Conservation (phyloP, 1,140 invertebrate species). For the Lethrus apterus region DNA sequence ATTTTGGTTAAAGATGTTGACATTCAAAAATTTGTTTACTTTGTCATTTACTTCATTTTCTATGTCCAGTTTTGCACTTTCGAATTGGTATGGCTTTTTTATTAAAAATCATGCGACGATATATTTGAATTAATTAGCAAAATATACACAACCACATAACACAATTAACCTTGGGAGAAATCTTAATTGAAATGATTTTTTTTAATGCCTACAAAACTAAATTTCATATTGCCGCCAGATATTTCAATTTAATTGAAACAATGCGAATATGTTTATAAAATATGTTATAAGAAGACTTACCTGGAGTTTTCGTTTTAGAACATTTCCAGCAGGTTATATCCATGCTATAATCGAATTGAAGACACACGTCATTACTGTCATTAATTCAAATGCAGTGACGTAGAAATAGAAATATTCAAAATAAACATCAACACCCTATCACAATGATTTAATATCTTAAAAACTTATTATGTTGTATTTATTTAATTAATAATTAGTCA, state of each 20-base stretch:
- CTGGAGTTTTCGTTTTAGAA: conserved; percentile 24
- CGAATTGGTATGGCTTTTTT: conserved; percentile 1
- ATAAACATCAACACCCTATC: too few species aligned
- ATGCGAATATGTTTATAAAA: background rate
- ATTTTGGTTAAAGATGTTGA: background rate
- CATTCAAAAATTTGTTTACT: background rate
- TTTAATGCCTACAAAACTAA: background rate
- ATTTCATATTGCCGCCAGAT: background rate
- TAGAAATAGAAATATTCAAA: background rate
- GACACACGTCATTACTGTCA: conserved; percentile 28
- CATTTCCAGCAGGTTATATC: conserved; percentile 24
- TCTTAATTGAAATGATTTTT: background rate
- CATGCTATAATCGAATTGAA: conserved; percentile 12
- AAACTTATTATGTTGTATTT: too few species aligned
- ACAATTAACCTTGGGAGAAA: conserved; percentile 1
- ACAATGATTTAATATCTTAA: too few species aligned
- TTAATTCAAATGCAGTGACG: conserved; percentile 8
- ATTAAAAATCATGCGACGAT: background rate
- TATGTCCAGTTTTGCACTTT: background rate
- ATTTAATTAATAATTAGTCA: too few species aligned
- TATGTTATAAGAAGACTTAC: conserved; percentile 20
- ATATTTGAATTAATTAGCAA: conserved; percentile 1
- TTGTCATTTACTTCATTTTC: conserved; percentile 1
- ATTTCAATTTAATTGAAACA: background rate
- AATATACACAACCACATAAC: conserved; percentile 1